Conservation (phyloP, 2,113 vertebrate species). For the Nycticorax nycticorax region DNA sequence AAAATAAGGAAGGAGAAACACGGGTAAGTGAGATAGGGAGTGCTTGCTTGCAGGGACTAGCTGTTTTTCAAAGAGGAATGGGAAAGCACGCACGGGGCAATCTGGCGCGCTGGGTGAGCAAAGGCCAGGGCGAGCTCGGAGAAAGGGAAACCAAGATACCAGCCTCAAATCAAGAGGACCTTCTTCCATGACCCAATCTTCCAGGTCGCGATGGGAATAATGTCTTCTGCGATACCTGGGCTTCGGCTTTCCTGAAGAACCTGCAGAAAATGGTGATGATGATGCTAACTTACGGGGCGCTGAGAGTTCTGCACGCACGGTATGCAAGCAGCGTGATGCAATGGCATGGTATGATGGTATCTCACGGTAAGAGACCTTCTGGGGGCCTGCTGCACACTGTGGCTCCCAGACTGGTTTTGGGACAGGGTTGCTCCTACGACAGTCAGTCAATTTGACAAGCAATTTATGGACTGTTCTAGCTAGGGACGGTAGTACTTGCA, state of each 20-base stretch:
- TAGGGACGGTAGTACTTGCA: neutral
- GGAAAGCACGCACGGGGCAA: neutral
- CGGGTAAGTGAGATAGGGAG: neutral
- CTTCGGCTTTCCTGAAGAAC: neutral
- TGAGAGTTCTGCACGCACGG: neutral
- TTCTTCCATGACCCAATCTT: neutral
- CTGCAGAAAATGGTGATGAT: neutral
- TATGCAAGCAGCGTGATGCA: no score
- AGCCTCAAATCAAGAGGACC: neutral
- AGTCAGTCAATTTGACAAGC: neutral
- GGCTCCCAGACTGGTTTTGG: neutral
- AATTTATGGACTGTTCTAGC: neutral
- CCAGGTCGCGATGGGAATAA: neutral
- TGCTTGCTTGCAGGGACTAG: neutral
- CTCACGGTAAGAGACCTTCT: rapidly evolving
- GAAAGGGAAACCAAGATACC: neutral
- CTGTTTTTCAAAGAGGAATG: neutral
- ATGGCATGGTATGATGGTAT: neutral
- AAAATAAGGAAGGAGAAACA: neutral
- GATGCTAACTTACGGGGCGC: neutral
- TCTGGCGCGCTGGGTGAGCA: rapidly evolving
- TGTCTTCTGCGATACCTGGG: neutral
- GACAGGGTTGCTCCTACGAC: neutral
- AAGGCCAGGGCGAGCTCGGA: neutral
- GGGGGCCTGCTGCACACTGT: neutral